These are phyloP conservation scores for Mionectes olivaceus DNA, from an alignment of 2,797 vertebrate species.

Conservation along the genomic window DNA sequence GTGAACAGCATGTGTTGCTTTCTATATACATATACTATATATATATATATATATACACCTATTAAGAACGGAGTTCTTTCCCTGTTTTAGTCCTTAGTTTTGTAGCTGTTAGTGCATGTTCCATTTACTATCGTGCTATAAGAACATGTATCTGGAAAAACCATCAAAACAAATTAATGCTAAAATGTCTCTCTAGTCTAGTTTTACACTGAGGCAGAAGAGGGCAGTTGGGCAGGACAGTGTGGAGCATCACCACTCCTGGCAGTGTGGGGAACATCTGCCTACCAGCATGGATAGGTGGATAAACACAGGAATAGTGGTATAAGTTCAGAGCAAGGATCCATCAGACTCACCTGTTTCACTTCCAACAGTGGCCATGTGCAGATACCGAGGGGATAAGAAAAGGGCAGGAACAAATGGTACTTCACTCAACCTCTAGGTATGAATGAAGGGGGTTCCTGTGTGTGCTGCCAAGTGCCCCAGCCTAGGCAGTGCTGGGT, in stretches of 20 bases:
- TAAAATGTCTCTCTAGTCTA: not conserved
- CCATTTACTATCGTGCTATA: not conserved
- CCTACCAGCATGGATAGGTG: not conserved
- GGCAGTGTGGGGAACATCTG: not conserved
- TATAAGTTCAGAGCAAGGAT: not conserved
- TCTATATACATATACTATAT: not conserved
- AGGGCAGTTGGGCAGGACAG: rapidly evolving
- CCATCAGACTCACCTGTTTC: not conserved
- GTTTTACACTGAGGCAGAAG: not conserved
- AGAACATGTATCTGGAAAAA: not conserved
- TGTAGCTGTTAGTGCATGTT: not conserved
- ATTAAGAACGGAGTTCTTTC: not conserved
- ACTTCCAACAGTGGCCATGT: rapidly evolving
- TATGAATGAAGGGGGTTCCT: not conserved
- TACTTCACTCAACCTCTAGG: not conserved
- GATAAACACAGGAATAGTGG: rapidly evolving
- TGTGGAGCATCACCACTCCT: not conserved
- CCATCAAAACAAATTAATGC: not conserved
- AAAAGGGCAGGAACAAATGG: not conserved
- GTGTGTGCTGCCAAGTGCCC: not conserved
- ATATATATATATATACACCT: not conserved
- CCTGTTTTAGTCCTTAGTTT: not conserved
- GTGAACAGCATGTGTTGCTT: not conserved
- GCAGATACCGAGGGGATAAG: not conserved
- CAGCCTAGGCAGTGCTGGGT: rapidly evolving